Base-by-base conservation (phyloP, 1,140 invertebrate genomes). In the Orussus abietinus region DNA sequence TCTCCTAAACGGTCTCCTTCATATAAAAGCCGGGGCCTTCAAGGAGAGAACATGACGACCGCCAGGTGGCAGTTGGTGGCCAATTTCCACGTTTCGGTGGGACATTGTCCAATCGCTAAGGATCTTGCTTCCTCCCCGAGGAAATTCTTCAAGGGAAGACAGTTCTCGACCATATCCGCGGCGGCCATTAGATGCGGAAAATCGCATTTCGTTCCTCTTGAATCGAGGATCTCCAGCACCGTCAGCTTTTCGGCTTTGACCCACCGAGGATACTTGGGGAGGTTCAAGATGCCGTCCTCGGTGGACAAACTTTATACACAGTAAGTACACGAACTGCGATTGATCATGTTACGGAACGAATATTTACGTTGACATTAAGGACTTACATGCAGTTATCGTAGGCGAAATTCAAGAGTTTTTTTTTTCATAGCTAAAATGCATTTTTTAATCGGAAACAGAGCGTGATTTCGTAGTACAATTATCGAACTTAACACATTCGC, bases 41-140 rank as follows among this genome's bases (percentile, higher is more conserved):
- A 5, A 6, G 15, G 15, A 34, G 20, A 15, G 39, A 53, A 41
- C 17, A 61, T 61, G 58, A 42, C 51, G 38, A 61, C 43, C 25
- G 42, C 52, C 44, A 52, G 51, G 47, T 61, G 53, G 53, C 51
- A n/a, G n/a, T n/a, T n/a, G n/a, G n/a, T n/a, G n/a, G n/a, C n/a
- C n/a, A n/a, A n/a, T n/a, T n/a, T n/a, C n/a, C n/a, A n/a, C n/a
- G n/a, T n/a, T n/a, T n/a, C n/a, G n/a, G n/a, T n/a, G n/a, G n/a
- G n/a, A n/a, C n/a, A n/a, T n/a, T n/a, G n/a, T n/a, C n/a, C n/a
- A n/a, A n/a, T n/a, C n/a, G n/a, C n/a, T n/a, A n/a, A n/a, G n/a
- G n/a, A n/a, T n/a, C n/a, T n/a, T n/a, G n/a, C n/a, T n/a, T n/a
- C n/a, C n/a, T n/a, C n/a, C n/a, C n/a, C n/a, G n/a, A n/a, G n/a